phyloP scores from a whole-genome alignment of 2,888 invertebrate genomes.

The Tenthredo notha region DNA sequence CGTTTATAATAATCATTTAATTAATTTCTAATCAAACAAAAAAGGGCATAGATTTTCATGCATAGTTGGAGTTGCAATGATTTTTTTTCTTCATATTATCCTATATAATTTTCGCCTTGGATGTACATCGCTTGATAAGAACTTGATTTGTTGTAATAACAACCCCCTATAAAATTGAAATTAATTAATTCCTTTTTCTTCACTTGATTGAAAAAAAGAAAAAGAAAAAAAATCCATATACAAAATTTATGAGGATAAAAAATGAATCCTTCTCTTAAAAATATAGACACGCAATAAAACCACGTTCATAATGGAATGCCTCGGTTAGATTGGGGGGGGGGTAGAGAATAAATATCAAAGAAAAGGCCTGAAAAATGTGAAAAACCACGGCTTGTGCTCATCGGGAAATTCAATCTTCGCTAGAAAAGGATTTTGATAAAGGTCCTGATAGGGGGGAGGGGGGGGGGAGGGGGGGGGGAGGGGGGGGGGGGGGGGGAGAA shows the following conservation, averaged over 20 bases:
- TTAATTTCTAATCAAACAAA: too few relatives aligned
- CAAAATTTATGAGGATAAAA: background rate
- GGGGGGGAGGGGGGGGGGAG: too few relatives aligned
- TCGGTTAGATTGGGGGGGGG: background rate
- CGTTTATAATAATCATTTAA: too few relatives aligned
- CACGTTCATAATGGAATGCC: background rate
- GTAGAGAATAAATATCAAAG: background rate
- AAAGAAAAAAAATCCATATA: background rate
- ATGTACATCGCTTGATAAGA: background rate
- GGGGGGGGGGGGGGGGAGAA: background rate
- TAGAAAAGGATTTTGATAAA: background rate
- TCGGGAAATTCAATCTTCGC: background rate
- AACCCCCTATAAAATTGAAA: background rate
- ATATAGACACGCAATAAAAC: background rate
- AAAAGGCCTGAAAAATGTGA: background rate
- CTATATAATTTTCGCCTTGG: too few relatives aligned
- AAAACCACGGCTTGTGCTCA: background rate
- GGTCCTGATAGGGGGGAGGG: background rate
- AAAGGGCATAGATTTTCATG: too few relatives aligned
- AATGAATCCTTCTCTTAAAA: background rate
- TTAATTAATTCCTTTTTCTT: background rate
- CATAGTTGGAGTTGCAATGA: too few relatives aligned
- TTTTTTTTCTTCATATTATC: too few relatives aligned
- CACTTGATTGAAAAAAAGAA: background rate
- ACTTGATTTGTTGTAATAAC: background rate